A percentile compares a stretch with the other conserved stretches of the same genome.
These are phyloP conservation scores for Leptopilina clavipes DNA, from an alignment of 1,140 invertebrate genomes.

Conservation along the genomic window DNA sequence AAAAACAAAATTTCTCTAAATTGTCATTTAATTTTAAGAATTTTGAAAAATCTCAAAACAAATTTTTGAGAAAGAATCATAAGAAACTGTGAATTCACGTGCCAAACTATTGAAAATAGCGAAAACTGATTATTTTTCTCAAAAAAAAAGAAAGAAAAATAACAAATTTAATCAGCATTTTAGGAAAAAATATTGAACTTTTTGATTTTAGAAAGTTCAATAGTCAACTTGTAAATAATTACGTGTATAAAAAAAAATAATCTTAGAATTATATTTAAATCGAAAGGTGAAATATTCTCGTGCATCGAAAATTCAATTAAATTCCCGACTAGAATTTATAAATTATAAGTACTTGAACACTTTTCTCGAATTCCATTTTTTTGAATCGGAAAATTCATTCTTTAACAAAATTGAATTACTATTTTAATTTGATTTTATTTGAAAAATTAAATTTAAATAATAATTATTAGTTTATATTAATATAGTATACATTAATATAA, in stretches of 20 bases:
- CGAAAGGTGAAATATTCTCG: neutral
- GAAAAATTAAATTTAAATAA: no score
- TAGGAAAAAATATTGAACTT: neutral
- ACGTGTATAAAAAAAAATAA: neutral
- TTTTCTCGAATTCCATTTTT: no score
- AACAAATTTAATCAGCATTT: conserved; percentile 19
- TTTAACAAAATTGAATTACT: no score
- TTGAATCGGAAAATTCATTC: no score
- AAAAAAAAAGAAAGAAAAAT: no score
- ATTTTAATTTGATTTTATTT: no score
- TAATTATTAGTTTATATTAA: no score
- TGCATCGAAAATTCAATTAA: neutral
- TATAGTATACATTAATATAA: no score
- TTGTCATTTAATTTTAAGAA: conserved; percentile 40
- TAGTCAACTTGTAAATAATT: neutral
- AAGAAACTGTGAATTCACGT: conserved; percentile 72
- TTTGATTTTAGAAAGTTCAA: neutral
- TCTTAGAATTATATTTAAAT: neutral
- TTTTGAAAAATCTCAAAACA: no score
- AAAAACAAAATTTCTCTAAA: neutral
- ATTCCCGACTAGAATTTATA: neutral
- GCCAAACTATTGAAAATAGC: conserved; percentile 64
- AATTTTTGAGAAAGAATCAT: conserved; percentile 38
- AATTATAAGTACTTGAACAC: no score
- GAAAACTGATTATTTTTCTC: conserved; percentile 8